Conservation (phyloP, 2,888 invertebrate species). For the Camptogramma bilineatum region DNA sequence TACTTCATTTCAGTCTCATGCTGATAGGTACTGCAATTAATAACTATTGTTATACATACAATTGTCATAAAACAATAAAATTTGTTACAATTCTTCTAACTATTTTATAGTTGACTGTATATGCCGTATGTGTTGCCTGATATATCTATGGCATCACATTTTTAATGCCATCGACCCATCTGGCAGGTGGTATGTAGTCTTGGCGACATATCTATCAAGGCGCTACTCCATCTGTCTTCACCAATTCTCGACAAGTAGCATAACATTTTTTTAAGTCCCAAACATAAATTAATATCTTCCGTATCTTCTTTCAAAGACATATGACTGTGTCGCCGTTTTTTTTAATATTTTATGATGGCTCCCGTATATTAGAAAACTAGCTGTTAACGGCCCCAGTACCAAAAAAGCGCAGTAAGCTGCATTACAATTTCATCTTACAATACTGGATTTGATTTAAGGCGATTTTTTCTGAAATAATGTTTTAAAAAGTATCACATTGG, state of each 20-base stretch:
- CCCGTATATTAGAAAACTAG: neutral
- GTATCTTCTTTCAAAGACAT: no score
- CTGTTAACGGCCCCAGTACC: constrained; percentile 32
- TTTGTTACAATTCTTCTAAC: no score
- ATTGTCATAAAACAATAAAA: no score
- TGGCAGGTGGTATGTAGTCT: neutral
- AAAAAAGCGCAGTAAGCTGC: constrained; percentile 50
- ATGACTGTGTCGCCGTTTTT: no score
- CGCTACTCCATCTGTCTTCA: no score
- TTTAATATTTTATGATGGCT: neutral
- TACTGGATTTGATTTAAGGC: constrained; percentile 74
- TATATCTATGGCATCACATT: neutral
- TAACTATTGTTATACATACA: no score
- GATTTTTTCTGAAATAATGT: constrained; percentile 69
- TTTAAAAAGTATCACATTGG: constrained; percentile 11
- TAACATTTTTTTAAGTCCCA: no score
- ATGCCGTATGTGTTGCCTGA: neutral
- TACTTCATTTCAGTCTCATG: no score
- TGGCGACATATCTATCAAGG: neutral
- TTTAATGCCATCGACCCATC: neutral
- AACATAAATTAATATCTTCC: no score
- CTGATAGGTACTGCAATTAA: no score
- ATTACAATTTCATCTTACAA: constrained; percentile 69
- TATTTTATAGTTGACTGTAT: no score
- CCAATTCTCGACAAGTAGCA: no score